Conservation (phyloP, 1,140 invertebrate genomes). For the Pogonognathellus flavescens region DNA sequence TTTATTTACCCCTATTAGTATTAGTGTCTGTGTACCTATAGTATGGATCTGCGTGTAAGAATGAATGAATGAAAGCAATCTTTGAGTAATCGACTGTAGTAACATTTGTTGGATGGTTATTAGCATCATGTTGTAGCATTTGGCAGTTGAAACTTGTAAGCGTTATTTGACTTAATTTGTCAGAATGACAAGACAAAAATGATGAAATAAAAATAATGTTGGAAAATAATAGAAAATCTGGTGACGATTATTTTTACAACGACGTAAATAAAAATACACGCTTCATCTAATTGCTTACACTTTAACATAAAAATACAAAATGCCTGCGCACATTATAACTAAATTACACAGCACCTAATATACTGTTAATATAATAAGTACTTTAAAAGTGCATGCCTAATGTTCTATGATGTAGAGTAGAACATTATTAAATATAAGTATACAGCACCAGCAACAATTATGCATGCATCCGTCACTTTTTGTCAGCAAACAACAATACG, state of each 20-base stretch:
- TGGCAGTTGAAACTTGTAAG: conserved; percentile 42
- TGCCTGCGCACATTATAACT: neutral
- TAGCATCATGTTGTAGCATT: conserved; percentile 47
- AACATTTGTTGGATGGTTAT: conserved; percentile 47
- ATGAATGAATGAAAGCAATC: conserved; percentile 8
- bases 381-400: no score
- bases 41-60: neutral
- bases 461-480: no score
- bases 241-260: conserved; percentile 25
- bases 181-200: conserved; percentile 42
- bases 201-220: conserved; percentile 47
- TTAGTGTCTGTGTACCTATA: conserved; percentile 3
- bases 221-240: conserved; percentile 21
- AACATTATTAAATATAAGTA: no score
- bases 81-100: conserved; percentile 27
- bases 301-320: neutral
- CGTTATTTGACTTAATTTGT: conserved; percentile 24
- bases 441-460: no score
- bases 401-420: no score
- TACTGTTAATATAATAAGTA: no score
- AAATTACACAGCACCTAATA: neutral
- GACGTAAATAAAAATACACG: neutral
- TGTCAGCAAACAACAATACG: no score
- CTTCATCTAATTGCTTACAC: neutral
- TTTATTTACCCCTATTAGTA: conserved; percentile 43